phyloP scores from a whole-genome alignment of 2,113 vertebrate genomes.

The Otocyon megalotis region DNA sequence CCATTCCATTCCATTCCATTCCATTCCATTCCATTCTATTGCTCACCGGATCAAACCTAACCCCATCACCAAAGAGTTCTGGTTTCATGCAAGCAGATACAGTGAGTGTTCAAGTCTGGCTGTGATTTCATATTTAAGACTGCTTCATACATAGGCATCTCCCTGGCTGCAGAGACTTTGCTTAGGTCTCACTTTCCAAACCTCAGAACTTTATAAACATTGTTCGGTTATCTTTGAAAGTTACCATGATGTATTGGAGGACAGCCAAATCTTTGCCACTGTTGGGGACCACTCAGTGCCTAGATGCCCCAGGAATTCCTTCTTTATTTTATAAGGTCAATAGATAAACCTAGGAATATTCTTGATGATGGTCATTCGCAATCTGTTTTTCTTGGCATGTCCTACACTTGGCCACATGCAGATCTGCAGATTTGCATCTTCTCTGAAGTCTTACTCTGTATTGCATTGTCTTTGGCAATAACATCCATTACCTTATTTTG shows the following conservation, averaged over 20 bases:
- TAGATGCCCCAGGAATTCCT: constrained; percentile 14
- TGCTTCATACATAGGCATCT: neutral
- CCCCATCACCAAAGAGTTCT: neutral
- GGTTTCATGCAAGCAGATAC: neutral
- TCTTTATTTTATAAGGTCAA: constrained; percentile 63
- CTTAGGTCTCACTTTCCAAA: neutral
- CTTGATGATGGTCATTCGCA: neutral
- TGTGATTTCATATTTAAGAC: constrained; percentile 1
- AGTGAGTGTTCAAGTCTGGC: neutral
- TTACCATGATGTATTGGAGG: neutral
- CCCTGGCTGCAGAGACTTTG: neutral
- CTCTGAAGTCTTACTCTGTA: constrained; percentile 42
- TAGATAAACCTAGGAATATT: constrained; percentile 62
- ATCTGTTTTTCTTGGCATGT: neutral
- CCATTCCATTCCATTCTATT: neutral
- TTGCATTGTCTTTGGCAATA: neutral
- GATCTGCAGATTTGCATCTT: neutral
- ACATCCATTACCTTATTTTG: constrained; percentile 49
- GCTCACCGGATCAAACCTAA: neutral
- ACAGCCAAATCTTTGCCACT: constrained; percentile 25
- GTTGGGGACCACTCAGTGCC: neutral
- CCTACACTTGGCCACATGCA: neutral
- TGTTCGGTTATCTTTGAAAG: constrained; percentile 41
- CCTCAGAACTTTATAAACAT: constrained; percentile 44
- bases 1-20: no score